Base-by-base conservation (phyloP, 1,140 invertebrate genomes). In the Apolygus lucorum region DNA sequence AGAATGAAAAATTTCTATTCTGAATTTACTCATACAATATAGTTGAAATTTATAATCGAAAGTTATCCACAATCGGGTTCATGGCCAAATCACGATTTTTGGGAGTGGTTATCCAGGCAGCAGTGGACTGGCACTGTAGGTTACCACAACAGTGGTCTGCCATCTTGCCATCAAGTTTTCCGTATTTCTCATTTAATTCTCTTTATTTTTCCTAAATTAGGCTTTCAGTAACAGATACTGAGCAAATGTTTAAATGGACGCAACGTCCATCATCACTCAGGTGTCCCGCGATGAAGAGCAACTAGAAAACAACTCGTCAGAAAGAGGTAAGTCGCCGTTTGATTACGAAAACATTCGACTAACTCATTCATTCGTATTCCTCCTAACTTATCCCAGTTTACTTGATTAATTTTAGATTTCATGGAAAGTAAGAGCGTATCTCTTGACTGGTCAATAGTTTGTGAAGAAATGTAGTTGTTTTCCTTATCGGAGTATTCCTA, bases 181-280 rank as follows among this genome's bases (percentile, higher is more conserved):
- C 28, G 27, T 24, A 29, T 34, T 66, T 66, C 17, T 66, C n/a
- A 14, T 28, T 66, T 42, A 21, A 42, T n/a, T n/a, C 29, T 34
- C n/a, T 66, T 66, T 24, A 64, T 11, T 66, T 34, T 66, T 34
- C n/a, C 27, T 24, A 2, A 1, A 21, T 34, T n/a, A 66, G 26
- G 29, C 27, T 66, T 34, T 66, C 29, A 66, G 25, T 75, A 74
- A 76, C n/a, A 34, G 29, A 34, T 66, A 8, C 25, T 67, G 76
- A 84, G 81, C 86, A 84, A 86, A 88, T 88, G 86, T 86, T 87
- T 90, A 88, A 89, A 96, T 95, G 93, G 93, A 95, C 91, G 91
- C 91, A 88, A 91, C 93, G 90, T 95, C 92, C 88, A 95, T 96
- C 87, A 95, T 95, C 83, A 94, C 92, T 83, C 93, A 95, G 88